A percentile compares a stretch with the other conserved stretches of the same genome.
Evolutionary conservation across 2,113 vertebrate genomes (phyloP).

Genomic region (Gavia stellata): DNA sequence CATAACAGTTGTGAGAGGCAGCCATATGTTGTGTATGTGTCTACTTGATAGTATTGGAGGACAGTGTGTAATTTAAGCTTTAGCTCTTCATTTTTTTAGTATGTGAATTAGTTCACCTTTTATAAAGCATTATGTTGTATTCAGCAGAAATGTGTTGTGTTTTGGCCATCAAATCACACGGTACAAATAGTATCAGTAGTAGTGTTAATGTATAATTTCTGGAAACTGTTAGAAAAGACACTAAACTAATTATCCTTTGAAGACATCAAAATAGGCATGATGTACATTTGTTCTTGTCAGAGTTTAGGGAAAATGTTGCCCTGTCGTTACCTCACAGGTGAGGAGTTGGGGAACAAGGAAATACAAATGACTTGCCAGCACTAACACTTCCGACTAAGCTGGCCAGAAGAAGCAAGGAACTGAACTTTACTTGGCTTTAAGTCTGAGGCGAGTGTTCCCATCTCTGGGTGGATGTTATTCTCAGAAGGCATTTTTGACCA

Average conservation of each 20-base stretch:
- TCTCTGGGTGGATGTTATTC: not conserved
- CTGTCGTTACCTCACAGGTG: not conserved
- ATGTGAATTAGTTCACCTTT: not conserved
- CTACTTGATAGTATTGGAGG: not conserved
- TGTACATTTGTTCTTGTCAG: not conserved
- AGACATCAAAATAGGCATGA: not conserved
- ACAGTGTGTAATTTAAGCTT: not conserved
- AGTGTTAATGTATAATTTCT: not conserved
- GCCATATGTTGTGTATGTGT: not conserved
- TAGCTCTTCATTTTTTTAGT: not conserved
- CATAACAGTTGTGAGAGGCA: not conserved
- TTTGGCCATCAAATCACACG: not conserved
- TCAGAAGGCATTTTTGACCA: not conserved
- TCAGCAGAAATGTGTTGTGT: not conserved
- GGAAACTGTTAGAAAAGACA: not conserved
- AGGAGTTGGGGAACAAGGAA: not conserved
- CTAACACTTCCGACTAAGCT: not conserved
- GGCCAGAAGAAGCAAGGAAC: not conserved
- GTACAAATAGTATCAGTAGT: not conserved
- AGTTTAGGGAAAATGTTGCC: not conserved
- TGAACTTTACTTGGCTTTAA: not conserved
- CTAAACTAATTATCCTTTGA: not conserved
- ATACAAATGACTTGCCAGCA: not conserved
- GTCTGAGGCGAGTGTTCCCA: not conserved
- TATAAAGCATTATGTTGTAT: not conserved